These are phyloP conservation scores for Xenotilapia leptura DNA, from an alignment of 2,113 vertebrate genomes.

Conservation along the genomic window DNA sequence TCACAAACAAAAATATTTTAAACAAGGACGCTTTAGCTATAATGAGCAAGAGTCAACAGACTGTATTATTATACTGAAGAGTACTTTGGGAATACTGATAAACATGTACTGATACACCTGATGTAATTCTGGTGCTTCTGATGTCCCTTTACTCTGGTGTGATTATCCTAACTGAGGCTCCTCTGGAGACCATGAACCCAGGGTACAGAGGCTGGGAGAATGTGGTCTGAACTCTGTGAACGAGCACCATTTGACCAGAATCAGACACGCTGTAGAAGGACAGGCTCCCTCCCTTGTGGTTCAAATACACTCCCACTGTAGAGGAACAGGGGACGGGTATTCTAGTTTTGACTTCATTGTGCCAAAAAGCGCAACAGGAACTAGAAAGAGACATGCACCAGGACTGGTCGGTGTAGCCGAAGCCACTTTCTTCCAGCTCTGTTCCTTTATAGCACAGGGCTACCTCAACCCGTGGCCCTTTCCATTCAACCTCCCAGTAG, in stretches of 20 bases:
- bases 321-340: neutral
- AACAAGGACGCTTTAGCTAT: neutral
- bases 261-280: slow-evolving; percentile 12
- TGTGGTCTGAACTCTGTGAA: slow-evolving; percentile 14
- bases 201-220: slow-evolving; percentile 22
- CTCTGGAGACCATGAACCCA: slow-evolving; percentile 25
- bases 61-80: neutral
- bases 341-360: slow-evolving; percentile 31
- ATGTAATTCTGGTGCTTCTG: neutral
- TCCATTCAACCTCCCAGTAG: slow-evolving; percentile 54
- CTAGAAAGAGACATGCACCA: slow-evolving; percentile 71
- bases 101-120: neutral
- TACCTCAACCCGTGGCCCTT: slow-evolving; percentile 56
- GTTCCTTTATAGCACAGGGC: slow-evolving; percentile 67
- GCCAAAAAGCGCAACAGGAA: slow-evolving; percentile 70
- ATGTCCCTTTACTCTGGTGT: neutral
- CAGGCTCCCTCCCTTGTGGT: neutral
- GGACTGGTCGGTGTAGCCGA: slow-evolving; percentile 68
- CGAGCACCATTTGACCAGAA: slow-evolving; percentile 2
- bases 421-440: slow-evolving; percentile 60
- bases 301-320: slow-evolving; percentile 21
- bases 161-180: neutral
- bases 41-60: neutral
- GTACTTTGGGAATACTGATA: neutral
- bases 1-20: neutral